These are phyloP conservation scores for Epinotia nisella DNA, from an alignment of 2,888 invertebrate species.

Conservation along the genomic window DNA sequence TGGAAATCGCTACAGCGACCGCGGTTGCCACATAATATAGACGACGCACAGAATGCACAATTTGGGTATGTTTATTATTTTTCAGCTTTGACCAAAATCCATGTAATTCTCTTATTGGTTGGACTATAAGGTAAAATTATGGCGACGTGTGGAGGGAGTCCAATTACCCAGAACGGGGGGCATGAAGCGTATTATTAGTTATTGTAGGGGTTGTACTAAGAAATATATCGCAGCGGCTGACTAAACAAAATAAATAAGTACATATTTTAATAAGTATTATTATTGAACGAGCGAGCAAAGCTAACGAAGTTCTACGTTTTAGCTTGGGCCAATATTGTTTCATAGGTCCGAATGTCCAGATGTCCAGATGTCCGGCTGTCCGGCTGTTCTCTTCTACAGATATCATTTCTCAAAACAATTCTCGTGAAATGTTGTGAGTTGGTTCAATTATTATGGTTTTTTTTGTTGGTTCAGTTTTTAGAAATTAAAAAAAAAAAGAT, in stretches of 20 bases:
- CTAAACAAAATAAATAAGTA: conserved; percentile 1
- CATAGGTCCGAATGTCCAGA: background rate
- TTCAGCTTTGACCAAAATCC: no score
- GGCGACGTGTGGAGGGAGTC: conserved; percentile 37
- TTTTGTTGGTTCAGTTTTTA: no score
- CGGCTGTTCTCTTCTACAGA: no score
- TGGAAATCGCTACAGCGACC: no score
- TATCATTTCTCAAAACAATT: no score
- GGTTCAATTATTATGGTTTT: no score
- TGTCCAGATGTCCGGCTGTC: no score
- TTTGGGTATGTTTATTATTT: background rate
- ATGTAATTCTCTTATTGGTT: background rate
- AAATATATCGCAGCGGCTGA: conserved; percentile 20
- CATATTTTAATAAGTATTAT: background rate
- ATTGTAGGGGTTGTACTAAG: conserved; percentile 29
- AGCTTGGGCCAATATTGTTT: background rate
- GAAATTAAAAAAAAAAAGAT: no score
- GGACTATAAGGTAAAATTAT: conserved; percentile 26
- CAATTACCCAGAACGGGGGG: conserved; percentile 42
- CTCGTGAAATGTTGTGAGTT: no score
- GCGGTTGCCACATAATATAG: no score
- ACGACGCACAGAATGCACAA: background rate
- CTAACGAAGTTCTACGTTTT: no score
- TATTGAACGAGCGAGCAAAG: background rate
- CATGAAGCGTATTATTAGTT: conserved; percentile 38